phyloP scores from a whole-genome alignment of 2,888 invertebrate genomes.

The Drosophila glabriapex region DNA sequence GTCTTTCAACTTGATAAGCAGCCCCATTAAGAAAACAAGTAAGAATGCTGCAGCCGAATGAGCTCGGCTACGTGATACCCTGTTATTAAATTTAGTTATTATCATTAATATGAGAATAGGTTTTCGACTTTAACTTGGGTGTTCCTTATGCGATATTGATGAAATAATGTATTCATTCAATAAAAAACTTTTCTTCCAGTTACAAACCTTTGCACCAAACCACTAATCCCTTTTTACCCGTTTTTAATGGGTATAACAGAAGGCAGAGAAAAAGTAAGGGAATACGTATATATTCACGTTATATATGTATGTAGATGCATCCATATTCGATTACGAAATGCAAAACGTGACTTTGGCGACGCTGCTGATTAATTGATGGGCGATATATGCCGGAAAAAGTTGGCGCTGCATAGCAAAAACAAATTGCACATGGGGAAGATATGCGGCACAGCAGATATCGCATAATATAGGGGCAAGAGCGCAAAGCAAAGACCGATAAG shows the following conservation, averaged over 20 bases:
- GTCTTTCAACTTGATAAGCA: slow-evolving; percentile 78
- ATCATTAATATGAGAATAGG: too few species aligned
- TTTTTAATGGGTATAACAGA: slow-evolving; percentile 19
- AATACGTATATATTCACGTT: slow-evolving; percentile 21
- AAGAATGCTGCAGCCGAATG: neutral
- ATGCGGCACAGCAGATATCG: slow-evolving; percentile 20
- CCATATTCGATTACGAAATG: slow-evolving; percentile 62
- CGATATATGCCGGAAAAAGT: slow-evolving; percentile 50
- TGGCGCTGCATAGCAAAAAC: slow-evolving; percentile 13
- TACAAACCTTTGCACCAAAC: neutral
- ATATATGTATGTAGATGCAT: slow-evolving; percentile 13
- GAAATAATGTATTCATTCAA: neutral
- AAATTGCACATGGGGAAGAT: slow-evolving; percentile 11
- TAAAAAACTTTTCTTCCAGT: accelerated
- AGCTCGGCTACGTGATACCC: neutral
- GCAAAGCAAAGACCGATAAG: slow-evolving; percentile 2
- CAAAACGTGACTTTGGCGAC: slow-evolving; percentile 72
- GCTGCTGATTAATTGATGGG: slow-evolving; percentile 67
- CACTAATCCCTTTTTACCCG: neutral
- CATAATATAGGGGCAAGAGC: neutral
- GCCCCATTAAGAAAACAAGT: slow-evolving; percentile 55
- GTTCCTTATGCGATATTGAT: neutral
- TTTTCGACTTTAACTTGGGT: neutral
- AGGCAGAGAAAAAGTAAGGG: slow-evolving; percentile 10
- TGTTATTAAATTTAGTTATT: too few species aligned